Conservation (phyloP, 1,140 invertebrate species). For the Drosophila teissieri region DNA sequence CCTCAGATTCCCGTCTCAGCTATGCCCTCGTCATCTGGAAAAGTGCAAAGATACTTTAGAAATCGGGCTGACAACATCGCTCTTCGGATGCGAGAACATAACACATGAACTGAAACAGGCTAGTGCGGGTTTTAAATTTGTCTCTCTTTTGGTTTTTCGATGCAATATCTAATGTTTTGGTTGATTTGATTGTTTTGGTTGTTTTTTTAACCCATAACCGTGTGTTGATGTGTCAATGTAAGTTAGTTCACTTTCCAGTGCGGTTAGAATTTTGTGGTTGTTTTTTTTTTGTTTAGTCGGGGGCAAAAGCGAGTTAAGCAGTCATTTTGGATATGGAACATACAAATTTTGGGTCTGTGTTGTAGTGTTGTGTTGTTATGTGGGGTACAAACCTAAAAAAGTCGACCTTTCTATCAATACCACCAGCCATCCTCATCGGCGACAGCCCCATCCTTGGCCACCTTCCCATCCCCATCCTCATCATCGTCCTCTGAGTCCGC, state of each 20-base stretch:
- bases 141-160: neutral
- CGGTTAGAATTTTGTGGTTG: conserved; percentile 21
- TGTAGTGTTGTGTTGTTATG: conserved; percentile 38
- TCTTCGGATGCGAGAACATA: neutral
- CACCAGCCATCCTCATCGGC: conserved; percentile 78
- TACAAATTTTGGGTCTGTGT: conserved; percentile 26
- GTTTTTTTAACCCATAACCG: conserved; percentile 13
- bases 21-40: conserved; percentile 95
- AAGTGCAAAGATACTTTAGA: conserved; percentile 1
- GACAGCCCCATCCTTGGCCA: conserved; percentile 41
- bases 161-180: neutral
- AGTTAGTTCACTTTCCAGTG: conserved; percentile 32
- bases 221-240: conserved; percentile 34
- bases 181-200: neutral
- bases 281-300: conserved; percentile 10
- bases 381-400: conserved; percentile 82
- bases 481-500: conserved; percentile 51
- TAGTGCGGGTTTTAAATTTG: conserved; percentile 6
- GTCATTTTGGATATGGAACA: conserved; percentile 14
- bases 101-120: conserved; percentile 24
- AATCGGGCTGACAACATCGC: too few species aligned
- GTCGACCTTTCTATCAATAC: conserved; percentile 82
- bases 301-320: conserved; percentile 30
- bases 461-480: conserved; percentile 42
- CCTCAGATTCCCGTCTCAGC: conserved; percentile 95